phyloP scores from a whole-genome alignment of 2,113 vertebrate genomes.

The Orientallactaga bullata region DNA sequence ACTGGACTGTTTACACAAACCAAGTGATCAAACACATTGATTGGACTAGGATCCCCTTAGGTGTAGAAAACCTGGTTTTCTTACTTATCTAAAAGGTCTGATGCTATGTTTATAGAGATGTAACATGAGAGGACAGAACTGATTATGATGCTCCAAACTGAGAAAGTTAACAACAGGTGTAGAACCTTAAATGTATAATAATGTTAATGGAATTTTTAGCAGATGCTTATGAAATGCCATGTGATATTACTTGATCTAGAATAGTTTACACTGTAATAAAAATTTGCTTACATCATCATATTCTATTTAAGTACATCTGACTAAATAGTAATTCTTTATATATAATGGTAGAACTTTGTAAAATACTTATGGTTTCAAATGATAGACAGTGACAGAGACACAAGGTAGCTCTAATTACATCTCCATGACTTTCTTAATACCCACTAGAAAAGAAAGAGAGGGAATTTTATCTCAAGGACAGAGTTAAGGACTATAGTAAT shows the following conservation, averaged over 20 bases:
- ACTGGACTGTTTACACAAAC: background rate
- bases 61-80: background rate
- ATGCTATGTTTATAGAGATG: slow-evolving; percentile 32
- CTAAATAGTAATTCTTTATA: background rate
- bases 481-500: background rate
- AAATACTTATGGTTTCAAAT: background rate
- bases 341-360: background rate
- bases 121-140: slow-evolving; percentile 8
- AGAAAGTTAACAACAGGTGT: slow-evolving; percentile 13
- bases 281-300: slow-evolving; percentile 17
- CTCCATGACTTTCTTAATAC: background rate
- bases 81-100: background rate
- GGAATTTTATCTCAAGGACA: background rate
- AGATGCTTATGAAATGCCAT: background rate
- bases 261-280: slow-evolving; percentile 4
- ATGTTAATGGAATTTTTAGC: background rate
- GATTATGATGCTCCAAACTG: background rate
- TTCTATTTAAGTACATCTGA: background rate
- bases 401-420: background rate
- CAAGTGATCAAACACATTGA: slow-evolving; percentile 32
- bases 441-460: background rate
- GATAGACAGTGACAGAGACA: background rate
- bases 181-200: background rate
- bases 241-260: background rate
- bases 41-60: background rate